phyloP scores from a whole-genome alignment of 1,140 invertebrate species.

The Mercenaria mercenaria region DNA sequence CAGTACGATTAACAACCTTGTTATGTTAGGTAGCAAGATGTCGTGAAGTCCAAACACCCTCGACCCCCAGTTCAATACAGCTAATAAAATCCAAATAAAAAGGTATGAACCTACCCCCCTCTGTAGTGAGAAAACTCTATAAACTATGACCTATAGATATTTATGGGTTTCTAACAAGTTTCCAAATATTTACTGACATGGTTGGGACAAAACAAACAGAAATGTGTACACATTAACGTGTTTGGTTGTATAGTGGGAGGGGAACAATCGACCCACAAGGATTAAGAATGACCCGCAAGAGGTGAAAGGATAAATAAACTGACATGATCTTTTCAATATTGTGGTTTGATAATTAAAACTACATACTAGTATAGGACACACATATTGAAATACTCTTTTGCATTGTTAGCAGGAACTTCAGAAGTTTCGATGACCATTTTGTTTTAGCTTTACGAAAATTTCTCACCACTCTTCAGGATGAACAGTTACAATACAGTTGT shows the following conservation, averaged over 20 bases:
- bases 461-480: too few relatives aligned
- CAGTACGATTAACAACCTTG: not conserved
- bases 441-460: too few relatives aligned
- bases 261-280: conserved; percentile 25
- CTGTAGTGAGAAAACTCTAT: not conserved
- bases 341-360: too few relatives aligned
- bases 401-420: too few relatives aligned
- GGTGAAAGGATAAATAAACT: not conserved
- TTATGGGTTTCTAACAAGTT: conserved; percentile 38
- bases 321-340: not conserved
- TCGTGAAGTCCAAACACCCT: not conserved
- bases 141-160: conserved; percentile 20
- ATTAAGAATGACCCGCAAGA: conserved; percentile 18
- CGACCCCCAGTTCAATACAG: conserved; percentile 4
- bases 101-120: conserved; percentile 6
- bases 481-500: too few relatives aligned
- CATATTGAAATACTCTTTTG: not conserved
- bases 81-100: conserved; percentile 13
- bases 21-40: not conserved
- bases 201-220: not conserved
- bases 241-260: conserved; percentile 15
- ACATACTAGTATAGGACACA: too few relatives aligned
- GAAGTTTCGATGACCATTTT: not conserved
- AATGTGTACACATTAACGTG: not conserved
- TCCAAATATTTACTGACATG: conserved; percentile 31